These are phyloP conservation scores for Corvus moneduloides DNA, from an alignment of 2,113 vertebrate species.

Conservation along the genomic window DNA sequence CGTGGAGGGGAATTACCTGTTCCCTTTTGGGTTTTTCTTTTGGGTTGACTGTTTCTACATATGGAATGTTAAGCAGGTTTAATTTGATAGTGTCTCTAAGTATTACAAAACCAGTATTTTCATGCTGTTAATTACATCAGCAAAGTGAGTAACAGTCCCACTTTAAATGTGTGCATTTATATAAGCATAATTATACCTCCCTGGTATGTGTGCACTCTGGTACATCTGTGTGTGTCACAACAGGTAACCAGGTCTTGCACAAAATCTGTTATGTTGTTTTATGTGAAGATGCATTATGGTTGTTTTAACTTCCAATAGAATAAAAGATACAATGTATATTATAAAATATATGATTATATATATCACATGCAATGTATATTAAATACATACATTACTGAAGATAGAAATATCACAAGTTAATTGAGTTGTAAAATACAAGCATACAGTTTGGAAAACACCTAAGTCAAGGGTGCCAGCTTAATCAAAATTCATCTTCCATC, in stretches of 20 bases:
- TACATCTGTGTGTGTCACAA: background rate
- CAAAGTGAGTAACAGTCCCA: background rate
- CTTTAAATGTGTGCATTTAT: background rate
- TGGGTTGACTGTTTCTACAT: background rate
- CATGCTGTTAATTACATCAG: background rate
- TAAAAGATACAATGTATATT: background rate
- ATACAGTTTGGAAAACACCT: background rate
- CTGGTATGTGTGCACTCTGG: rapidly evolving
- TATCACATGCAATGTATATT: background rate
- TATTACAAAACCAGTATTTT: background rate
- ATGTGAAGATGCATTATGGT: background rate
- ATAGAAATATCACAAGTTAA: background rate
- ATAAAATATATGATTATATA: background rate
- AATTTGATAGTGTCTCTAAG: background rate
- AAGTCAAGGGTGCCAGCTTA: background rate
- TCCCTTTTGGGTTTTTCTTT: background rate
- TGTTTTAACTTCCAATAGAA: background rate
- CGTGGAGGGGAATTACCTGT: background rate
- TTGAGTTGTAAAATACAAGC: background rate
- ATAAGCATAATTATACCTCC: background rate
- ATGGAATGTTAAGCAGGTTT: background rate
- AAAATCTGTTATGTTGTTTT: background rate
- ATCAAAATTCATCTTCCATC: background rate
- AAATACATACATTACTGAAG: background rate
- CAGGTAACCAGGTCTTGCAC: background rate